A percentile compares a stretch with the other conserved stretches of the same genome.
phyloP scores from a whole-genome alignment of 2,113 vertebrate genomes.

The Pagrus major region DNA sequence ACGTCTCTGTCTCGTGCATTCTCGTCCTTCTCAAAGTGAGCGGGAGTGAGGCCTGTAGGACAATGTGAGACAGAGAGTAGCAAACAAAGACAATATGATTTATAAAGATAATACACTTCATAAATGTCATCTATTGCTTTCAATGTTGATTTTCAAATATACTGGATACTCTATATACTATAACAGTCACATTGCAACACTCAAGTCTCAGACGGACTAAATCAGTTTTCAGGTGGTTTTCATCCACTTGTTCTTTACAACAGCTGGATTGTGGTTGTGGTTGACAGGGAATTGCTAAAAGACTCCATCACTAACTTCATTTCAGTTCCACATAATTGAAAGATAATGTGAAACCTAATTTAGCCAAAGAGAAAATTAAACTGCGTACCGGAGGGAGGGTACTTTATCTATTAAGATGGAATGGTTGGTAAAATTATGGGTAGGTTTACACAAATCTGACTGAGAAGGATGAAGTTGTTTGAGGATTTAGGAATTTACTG shows the following conservation, averaged over 20 bases:
- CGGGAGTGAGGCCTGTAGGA: constrained; percentile 41
- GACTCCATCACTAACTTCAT: neutral
- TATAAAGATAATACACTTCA: neutral
- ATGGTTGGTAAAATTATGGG: neutral
- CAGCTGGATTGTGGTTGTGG: neutral
- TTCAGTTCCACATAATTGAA: constrained; percentile 5
- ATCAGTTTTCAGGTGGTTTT: neutral
- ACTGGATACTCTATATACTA: neutral
- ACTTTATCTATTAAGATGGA: neutral
- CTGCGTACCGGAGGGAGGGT: neutral
- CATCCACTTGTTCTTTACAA: constrained; percentile 3
- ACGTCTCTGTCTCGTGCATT: constrained; percentile 47
- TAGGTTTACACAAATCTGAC: too few relatives aligned
- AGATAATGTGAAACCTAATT: neutral
- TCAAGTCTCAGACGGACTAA: neutral
- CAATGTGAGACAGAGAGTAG: neutral
- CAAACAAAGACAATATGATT: neutral
- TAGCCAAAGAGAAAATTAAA: neutral
- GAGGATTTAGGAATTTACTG: neutral
- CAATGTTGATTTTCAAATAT: neutral
- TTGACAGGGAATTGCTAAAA: neutral
- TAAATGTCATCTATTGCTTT: neutral
- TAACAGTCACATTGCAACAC: neutral
- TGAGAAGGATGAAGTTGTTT: neutral
- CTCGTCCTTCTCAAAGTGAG: constrained; percentile 61